phyloP scores from a whole-genome alignment of 92 coral and sea anemone genomes.

The Parazoanthus swiftii region DNA sequence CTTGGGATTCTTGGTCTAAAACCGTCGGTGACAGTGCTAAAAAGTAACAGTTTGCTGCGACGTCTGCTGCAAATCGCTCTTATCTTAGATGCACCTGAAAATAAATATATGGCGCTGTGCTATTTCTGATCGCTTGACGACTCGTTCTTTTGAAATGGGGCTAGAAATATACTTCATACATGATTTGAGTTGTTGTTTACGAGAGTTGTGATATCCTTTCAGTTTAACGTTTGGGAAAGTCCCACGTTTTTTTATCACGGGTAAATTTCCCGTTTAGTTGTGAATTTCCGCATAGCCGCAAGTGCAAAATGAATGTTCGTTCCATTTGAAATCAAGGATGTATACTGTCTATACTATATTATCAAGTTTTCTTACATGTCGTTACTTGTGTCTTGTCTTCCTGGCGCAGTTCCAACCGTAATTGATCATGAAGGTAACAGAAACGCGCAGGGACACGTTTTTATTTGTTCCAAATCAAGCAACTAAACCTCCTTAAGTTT shows the following conservation, averaged over 20 bases:
- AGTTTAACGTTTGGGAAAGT: neutral
- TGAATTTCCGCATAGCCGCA: neutral
- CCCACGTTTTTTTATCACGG: constrained; percentile 1
- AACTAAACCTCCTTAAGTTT: too few species aligned
- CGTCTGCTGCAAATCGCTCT: neutral
- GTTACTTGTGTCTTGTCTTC: too few species aligned
- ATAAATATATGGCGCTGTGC: neutral
- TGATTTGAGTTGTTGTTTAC: too few species aligned
- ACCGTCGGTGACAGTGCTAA: neutral
- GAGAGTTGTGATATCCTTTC: neutral
- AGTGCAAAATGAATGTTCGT: neutral
- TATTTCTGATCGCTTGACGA: neutral
- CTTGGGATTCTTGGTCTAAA: neutral
- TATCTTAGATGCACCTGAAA: neutral
- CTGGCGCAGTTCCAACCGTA: too few species aligned
- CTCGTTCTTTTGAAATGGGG: neutral
- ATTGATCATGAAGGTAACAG: too few species aligned
- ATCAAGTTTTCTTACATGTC: neutral
- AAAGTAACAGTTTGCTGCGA: neutral
- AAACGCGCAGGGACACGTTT: too few species aligned
- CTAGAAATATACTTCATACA: neutral
- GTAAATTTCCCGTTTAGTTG: constrained; percentile 15
- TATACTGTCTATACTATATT: too few species aligned
- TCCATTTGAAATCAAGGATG: neutral
- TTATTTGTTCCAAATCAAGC: too few species aligned